Base-by-base conservation (phyloP, 2,797 vertebrate genomes). In the Cichlasoma orientale region DNA sequence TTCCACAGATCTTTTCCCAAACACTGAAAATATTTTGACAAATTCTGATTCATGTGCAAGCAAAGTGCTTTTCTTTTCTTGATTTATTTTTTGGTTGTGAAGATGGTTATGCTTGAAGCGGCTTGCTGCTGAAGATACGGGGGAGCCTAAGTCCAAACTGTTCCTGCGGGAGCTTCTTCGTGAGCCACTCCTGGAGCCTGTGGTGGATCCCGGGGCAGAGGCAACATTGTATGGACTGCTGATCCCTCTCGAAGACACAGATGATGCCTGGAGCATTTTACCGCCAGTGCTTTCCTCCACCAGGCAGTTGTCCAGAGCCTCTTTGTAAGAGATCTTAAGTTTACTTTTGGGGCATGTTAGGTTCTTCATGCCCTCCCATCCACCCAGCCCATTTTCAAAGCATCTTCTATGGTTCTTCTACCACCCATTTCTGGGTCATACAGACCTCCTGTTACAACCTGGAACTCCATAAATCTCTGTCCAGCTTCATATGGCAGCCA, bases 401-500 rank as follows among this genome's bases (percentile, higher is more conserved):
- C 97, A 86, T 99, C 97, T 38, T 97, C 96, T 1, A 95, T 94
- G 75, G 93, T 96, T 88, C 97, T 96, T 92, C 97, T 96, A 74
- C 95, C 94, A 14, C 94, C 95, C 1, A 89, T 91, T 88, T 97
- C 96, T 0, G 98, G 98, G 85, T 99, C 97, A 80, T 97, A 94
- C 0, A 99, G 96, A 12, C 98, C 98, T 4, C 98, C 98, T 0
- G 98, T 99, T 85, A 97, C 92, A 89, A 93, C 96, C 92, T 99
- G 98, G 88, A 96, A 99, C 83, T 99, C 98, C 72, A 99, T 92
- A 90, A 99, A 99, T 82, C 98, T 96, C 80, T 99, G 97, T 3
- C 97, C 98, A 36, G 98, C 97, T 80, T 99, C 98, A 0, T 99
- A 97, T 3, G 98, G 98, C 27, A 99, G 87, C 98, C 98, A 99